phyloP scores from a whole-genome alignment of 2,797 vertebrate species.

The Peromyscus aztecus region DNA sequence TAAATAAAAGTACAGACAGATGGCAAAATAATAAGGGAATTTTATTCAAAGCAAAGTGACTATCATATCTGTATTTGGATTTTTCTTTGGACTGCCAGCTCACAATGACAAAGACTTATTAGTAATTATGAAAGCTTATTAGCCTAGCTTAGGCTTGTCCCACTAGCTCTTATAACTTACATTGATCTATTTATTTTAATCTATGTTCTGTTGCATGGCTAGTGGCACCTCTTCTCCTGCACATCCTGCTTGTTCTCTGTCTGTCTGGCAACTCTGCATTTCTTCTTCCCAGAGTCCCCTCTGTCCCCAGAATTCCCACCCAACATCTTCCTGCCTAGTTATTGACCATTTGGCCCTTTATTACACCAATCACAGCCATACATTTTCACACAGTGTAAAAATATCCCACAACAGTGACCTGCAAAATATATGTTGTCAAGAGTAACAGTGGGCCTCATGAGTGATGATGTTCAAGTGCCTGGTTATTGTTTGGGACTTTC shows the following conservation, averaged over 20 bases:
- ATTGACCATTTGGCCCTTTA: neutral
- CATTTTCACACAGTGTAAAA: neutral
- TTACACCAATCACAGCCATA: neutral
- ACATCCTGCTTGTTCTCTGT: neutral
- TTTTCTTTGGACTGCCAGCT: neutral
- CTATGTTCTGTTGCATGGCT: too few species aligned
- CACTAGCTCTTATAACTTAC: neutral
- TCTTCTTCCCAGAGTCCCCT: neutral
- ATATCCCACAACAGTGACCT: neutral
- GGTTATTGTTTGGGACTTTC: neutral
- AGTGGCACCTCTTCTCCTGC: neutral
- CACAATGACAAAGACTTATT: neutral
- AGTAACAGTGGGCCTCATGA: neutral
- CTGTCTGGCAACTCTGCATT: neutral
- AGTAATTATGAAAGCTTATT: neutral
- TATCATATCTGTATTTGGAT: neutral
- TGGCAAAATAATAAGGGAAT: neutral
- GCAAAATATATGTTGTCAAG: neutral
- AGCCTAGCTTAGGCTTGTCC: neutral
- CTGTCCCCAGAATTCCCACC: neutral
- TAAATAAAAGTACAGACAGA: neutral
- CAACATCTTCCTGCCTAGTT: neutral
- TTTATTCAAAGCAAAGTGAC: neutral
- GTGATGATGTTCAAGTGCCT: neutral
- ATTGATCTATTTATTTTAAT: neutral